Base-by-base conservation (phyloP, 1,140 invertebrate species). In the Leptinotarsa lineolata region DNA sequence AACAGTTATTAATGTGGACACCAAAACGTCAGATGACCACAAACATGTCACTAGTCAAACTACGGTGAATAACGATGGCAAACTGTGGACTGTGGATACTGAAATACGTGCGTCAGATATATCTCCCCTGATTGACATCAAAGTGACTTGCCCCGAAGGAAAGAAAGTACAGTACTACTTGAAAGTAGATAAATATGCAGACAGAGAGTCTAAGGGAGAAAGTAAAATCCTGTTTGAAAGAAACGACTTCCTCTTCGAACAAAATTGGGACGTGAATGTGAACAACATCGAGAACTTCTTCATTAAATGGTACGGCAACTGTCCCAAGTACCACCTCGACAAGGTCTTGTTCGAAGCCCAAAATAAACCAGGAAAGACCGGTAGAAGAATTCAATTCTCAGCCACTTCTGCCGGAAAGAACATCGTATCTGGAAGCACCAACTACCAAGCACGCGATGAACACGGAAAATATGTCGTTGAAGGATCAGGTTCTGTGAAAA, bases 391-490 rank as follows among this genome's bases (percentile, higher is more conserved):
- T 60, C 85, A 89, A 67, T 86, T 93, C 69, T 84, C 86, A 1
- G 87, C 90, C 0, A 90, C 88, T 8, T 89, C 89, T 65, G 88
- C 88, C 4, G 88, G 88, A 59, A 90, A 91, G 77, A 89, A 91
- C 68, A 79, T 93, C 21, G 76, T 94, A 3, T 88, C 88, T 77
- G 93, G 92, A 84, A 91, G 71, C 78, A 89, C 88, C 0, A 90
- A 86, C n/a, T 92, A 90, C 82, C 89, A 89, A 68, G 88, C 88
- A 59, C 90, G 91, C 68, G 89, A 92, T 45, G 92, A 94, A 80
- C 90, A 88, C 45, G 88, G 87, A 12, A 92, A 92, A 81, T 86
- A 88, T 21, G 91, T 91, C 39, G 86, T 93, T 1, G 92, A 93
- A 81, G 92, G 92, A 5, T 90, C 88, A 44, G 91, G 91, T 20